Evolutionary conservation across 2,888 invertebrate genomes (phyloP), one percentile per base, ranked within the genome.

Genomic region (Formica aserva): DNA sequence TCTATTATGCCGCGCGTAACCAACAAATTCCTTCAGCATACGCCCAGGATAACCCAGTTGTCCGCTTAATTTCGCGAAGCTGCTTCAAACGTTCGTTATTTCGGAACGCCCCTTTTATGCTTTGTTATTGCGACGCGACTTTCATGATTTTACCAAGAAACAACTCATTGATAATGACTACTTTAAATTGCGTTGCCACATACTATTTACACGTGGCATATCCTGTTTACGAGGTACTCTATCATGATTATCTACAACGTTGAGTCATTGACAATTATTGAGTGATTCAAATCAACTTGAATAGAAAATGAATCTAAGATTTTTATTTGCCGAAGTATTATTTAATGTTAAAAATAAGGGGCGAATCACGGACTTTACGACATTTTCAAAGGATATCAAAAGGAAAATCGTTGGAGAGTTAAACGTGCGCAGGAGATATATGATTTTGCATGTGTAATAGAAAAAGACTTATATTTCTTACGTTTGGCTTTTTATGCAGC

Each of bases 1-100:
- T 77, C 69, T 26, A 63, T 74, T 81, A 82, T 72, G 13, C 52
- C 8, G 35, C 67, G 78, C 41, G 45, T 41, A 41, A 45, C 65
- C 81, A 85, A 76, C 69, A 35, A 62, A 38, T 72, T 66, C 32
- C 57, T 62, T 63, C 69, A 63, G 82, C 35, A 81, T 65, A 83
- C 74, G 55, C 45, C 48, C 77, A 35, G 81, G 52, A 62, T 85
- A 89, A 89, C 81, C 77, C 78, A 80, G 88, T 89, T 89, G 74
- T 69, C 72, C 77, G 82, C 67, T 75, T 76, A 84, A 85, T 86
- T 83, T 74, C 66, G 65, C 60, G 63, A 32, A 72, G 22, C 78
- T 45, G 74, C 71, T 72, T 71, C 60, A 80, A 72, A 48, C 60
- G 32, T 80, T 60, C 26, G 74, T 80, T 78, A 78, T 78, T 80